These are phyloP conservation scores for Trachymyrmex cornetzi DNA, from an alignment of 1,140 invertebrate genomes.

Conservation along the genomic window DNA sequence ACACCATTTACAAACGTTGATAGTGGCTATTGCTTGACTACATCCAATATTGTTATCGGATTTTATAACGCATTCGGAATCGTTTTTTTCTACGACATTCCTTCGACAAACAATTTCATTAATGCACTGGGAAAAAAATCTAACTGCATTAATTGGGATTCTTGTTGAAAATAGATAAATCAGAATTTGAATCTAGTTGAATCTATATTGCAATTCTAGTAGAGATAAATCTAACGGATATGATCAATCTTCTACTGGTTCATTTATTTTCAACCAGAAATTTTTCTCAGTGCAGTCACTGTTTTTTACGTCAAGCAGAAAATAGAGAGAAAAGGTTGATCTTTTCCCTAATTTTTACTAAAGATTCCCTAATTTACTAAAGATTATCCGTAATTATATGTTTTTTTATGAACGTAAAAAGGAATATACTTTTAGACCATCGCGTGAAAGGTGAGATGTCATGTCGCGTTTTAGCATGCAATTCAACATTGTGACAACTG, in stretches of 20 bases:
- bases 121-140: neutral
- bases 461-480: constrained; percentile 16
- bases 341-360: constrained; percentile 18
- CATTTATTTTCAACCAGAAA: no score
- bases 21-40: neutral
- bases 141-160: no score
- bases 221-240: no score
- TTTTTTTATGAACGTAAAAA: neutral
- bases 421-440: neutral
- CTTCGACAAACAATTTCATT: constrained; percentile 34
- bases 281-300: neutral
- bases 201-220: no score
- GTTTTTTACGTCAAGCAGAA: neutral
- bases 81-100: neutral
- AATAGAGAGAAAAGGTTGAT: neutral
- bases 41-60: neutral
- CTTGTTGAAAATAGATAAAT: no score
- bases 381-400: constrained; percentile 1
- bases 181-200: no score
- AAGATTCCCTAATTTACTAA: no score
- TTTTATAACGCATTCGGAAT: neutral
- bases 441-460: neutral
- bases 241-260: no score
- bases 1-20: constrained; percentile 23
- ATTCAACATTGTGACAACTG: neutral